Evolutionary conservation across 2,888 invertebrate species (phyloP).

Genomic region (Cosmopolites sordidus): DNA sequence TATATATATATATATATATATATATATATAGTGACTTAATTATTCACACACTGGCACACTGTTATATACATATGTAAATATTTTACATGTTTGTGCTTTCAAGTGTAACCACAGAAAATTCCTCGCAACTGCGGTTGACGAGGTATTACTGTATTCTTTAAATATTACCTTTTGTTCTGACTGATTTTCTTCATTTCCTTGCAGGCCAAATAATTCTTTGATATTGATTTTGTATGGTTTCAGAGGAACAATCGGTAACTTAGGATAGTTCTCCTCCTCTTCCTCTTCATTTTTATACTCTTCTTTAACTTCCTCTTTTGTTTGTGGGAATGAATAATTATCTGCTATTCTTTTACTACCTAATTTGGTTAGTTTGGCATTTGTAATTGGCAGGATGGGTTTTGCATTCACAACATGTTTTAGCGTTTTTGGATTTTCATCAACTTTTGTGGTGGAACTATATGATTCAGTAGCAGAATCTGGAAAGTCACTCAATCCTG

Average conservation of each 20-base stretch:
- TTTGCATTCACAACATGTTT: constrained; percentile 1
- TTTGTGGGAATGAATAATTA: constrained; percentile 11
- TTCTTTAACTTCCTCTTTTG: constrained; percentile 25
- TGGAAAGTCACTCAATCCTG: constrained; percentile 28
- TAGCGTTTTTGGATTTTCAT: constrained; percentile 6
- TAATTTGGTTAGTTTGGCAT: constrained; percentile 40
- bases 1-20: too few relatives aligned
- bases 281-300: constrained; percentile 5
- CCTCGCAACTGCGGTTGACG: too few relatives aligned
- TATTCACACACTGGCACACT: too few relatives aligned
- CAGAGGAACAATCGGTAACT: constrained; percentile 26
- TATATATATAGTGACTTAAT: too few relatives aligned
- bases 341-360: constrained; percentile 42
- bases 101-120: too few relatives aligned
- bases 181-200: constrained; percentile 15
- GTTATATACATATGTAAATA: too few relatives aligned
- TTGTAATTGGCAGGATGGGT: constrained; percentile 42
- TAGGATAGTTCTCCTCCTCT: constrained; percentile 29
- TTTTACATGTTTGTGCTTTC: too few relatives aligned
- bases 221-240: constrained; percentile 41
- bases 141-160: too few relatives aligned
- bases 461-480: constrained; percentile 33
- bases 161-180: constrained; percentile 22
- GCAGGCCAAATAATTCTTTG: constrained; percentile 38
- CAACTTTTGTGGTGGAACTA: constrained; percentile 21